A percentile compares a stretch with the other conserved stretches of the same genome.
Evolutionary conservation across 2,113 vertebrate genomes (phyloP).

Genomic region (Scortum barcoo): DNA sequence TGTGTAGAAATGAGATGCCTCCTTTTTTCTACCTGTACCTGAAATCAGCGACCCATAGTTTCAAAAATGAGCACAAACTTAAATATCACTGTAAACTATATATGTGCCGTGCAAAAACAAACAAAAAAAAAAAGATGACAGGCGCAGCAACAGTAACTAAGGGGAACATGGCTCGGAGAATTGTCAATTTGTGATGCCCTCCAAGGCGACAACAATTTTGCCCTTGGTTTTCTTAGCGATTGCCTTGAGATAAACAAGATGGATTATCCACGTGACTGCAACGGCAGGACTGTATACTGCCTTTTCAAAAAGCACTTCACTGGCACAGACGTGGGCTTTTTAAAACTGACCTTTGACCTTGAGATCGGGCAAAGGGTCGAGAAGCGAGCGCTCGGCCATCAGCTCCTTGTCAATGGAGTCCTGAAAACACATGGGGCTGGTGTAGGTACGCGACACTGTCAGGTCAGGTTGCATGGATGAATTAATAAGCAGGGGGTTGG

Average conservation of each 20-base stretch:
- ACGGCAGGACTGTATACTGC: background rate
- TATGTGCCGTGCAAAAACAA: background rate
- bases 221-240: constrained; percentile 32
- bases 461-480: constrained; percentile 94
- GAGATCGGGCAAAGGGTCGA: constrained; percentile 93
- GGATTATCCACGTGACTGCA: constrained; percentile 24
- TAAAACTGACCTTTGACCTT: constrained; percentile 91
- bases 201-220: constrained; percentile 15
- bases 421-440: constrained; percentile 97
- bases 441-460: constrained; percentile 93
- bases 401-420: constrained; percentile 95
- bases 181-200: constrained; percentile 10
- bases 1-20: background rate
- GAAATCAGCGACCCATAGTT: background rate
- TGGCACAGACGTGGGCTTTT: background rate
- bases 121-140: constrained; percentile 12
- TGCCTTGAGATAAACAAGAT: constrained; percentile 33
- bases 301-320: constrained; percentile 19
- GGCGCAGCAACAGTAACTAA: constrained; percentile 1
- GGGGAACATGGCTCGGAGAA: background rate
- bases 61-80: background rate
- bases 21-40: background rate
- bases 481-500: constrained; percentile 94
- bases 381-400: constrained; percentile 84
- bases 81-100: background rate